phyloP scores from a whole-genome alignment of 2,797 vertebrate genomes.

The Dicrostonyx torquatus region DNA sequence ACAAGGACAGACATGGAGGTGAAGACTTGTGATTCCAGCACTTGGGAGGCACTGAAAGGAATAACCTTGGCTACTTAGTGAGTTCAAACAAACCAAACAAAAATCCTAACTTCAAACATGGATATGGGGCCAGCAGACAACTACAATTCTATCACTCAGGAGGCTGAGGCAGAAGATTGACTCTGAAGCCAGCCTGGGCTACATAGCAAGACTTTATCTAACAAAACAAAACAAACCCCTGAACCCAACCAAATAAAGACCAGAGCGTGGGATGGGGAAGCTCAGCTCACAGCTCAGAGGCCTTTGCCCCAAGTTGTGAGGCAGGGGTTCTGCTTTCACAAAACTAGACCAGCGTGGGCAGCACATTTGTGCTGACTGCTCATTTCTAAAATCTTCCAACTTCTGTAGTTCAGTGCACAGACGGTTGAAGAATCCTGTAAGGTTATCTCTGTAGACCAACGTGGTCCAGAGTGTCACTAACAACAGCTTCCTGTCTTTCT shows the following conservation, averaged over 20 bases:
- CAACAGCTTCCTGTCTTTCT: background rate
- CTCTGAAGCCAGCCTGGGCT: background rate
- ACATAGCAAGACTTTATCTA: background rate
- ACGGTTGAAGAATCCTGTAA: background rate
- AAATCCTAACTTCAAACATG: background rate
- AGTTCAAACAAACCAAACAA: background rate
- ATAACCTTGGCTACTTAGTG: background rate
- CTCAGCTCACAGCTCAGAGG: background rate
- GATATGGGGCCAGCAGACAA: no score
- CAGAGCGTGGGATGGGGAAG: background rate
- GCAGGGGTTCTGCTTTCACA: background rate
- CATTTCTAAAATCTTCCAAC: background rate
- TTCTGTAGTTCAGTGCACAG: background rate
- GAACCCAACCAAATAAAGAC: background rate
- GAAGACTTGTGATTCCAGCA: background rate
- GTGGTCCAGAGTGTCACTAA: background rate
- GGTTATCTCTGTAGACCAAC: background rate
- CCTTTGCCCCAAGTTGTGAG: background rate
- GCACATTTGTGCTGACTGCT: background rate
- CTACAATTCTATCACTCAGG: background rate
- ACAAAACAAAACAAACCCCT: background rate
- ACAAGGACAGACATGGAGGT: background rate
- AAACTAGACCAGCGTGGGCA: background rate
- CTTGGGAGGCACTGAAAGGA: background rate
- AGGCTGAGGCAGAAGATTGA: background rate